Evolutionary conservation across 2,113 vertebrate species (phyloP).

Genomic region (Corythaixoides concolor): DNA sequence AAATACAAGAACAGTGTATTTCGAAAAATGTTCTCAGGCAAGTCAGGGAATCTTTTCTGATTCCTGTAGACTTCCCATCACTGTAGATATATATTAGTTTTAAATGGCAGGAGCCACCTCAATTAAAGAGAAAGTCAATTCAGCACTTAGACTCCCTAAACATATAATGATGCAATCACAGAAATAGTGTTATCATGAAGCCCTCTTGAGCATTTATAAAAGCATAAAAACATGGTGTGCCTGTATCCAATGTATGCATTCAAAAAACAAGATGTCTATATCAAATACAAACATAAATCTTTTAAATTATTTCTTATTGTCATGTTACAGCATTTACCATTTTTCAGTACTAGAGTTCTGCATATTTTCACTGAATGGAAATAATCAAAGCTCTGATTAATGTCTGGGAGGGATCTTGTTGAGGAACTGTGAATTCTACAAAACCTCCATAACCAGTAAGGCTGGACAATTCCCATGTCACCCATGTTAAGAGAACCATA

Average conservation of each 20-base stretch:
- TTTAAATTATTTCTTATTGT: not conserved
- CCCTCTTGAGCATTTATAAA: not conserved
- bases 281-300: not conserved
- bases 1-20: not conserved
- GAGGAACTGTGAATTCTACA: not conserved
- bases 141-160: not conserved
- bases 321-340: not conserved
- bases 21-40: not conserved
- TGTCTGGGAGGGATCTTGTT: accelerated
- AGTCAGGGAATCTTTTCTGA: not conserved
- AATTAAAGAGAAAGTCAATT: not conserved
- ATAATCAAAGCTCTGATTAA: not conserved
- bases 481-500: not conserved
- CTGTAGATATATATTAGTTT: not conserved
- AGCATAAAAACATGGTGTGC: not conserved
- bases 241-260: not conserved
- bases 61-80: not conserved
- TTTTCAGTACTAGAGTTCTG: not conserved
- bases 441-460: not conserved
- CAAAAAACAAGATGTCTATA: not conserved
- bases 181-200: not conserved
- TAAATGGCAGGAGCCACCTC: not conserved
- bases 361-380: not conserved
- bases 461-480: not conserved
- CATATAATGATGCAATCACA: not conserved